Percentiles rank a stretch among this genome's conserved stretches.
Conservation (phyloP, 1,140 invertebrate genomes). For the Proctacanthus coquilletti region DNA sequence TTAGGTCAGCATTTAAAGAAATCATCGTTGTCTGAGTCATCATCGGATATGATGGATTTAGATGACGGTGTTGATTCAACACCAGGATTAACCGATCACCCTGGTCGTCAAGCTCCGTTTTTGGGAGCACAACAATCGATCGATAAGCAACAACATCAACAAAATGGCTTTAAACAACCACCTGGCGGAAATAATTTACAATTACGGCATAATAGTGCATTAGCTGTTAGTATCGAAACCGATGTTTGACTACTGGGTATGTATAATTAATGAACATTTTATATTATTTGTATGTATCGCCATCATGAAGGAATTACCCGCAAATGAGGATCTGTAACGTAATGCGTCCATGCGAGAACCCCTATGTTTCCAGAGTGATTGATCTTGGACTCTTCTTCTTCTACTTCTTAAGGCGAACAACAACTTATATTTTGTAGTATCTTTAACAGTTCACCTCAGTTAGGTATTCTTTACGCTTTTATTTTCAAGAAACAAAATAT, state of each 20-base stretch:
- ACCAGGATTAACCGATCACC: constrained; percentile 38
- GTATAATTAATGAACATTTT: too few species aligned
- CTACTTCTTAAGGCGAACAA: too few species aligned
- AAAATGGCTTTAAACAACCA: constrained; percentile 40
- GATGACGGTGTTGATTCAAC: constrained; percentile 72
- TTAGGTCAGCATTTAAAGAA: constrained; percentile 80
- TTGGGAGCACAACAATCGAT: constrained; percentile 24
- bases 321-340: too few species aligned
- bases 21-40: constrained; percentile 79
- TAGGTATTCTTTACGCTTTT: too few species aligned
- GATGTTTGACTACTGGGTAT: constrained; percentile 93
- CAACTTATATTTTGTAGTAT: too few species aligned
- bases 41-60: constrained; percentile 89
- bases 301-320: too few species aligned
- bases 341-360: too few species aligned
- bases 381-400: too few species aligned
- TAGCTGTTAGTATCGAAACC: constrained; percentile 80
- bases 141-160: constrained; percentile 14
- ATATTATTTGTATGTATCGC: too few species aligned
- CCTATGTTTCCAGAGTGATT: too few species aligned
- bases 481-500: too few species aligned
- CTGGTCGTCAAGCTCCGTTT: constrained; percentile 30
- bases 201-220: constrained; percentile 60
- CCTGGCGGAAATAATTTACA: constrained; percentile 65
- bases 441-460: too few species aligned